These are phyloP conservation scores for Hylaeus anthracinus DNA, from an alignment of 1,140 invertebrate species.

Conservation along the genomic window DNA sequence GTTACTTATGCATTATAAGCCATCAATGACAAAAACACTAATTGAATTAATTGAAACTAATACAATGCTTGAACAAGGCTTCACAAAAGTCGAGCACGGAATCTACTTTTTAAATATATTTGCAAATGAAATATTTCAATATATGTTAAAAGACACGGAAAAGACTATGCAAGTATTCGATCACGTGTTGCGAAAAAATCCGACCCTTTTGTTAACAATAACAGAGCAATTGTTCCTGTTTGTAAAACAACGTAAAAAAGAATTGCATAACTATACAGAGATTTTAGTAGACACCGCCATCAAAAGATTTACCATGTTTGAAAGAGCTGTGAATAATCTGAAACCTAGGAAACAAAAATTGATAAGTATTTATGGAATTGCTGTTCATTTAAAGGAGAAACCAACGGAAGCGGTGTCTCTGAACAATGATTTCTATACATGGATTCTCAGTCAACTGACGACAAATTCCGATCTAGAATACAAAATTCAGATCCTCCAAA, in stretches of 20 bases:
- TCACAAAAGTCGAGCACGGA: conserved; percentile 64
- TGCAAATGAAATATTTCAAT: conserved; percentile 63
- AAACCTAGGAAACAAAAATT: conserved; percentile 63
- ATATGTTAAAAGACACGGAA: conserved; percentile 60
- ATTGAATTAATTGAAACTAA: conserved; percentile 53
- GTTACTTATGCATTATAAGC: conserved; percentile 59
- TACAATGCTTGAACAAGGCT: conserved; percentile 10
- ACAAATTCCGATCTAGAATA: conserved; percentile 52
- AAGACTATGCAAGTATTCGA: conserved; percentile 64
- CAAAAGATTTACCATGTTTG: conserved; percentile 54
- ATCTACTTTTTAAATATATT: conserved; percentile 73
- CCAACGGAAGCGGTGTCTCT: conserved; percentile 53
- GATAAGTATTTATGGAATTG: conserved; percentile 71
- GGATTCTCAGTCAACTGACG: conserved; percentile 70
- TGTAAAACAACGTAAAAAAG: conserved; percentile 52
- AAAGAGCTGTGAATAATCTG: conserved; percentile 53
- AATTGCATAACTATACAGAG: conserved; percentile 39
- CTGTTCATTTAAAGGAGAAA: conserved; percentile 62
- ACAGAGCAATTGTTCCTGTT: conserved; percentile 70
- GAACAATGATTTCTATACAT: conserved; percentile 59
- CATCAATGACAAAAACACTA: conserved; percentile 40
- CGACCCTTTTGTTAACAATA: conserved; percentile 60
- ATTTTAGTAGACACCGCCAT: conserved; percentile 60
- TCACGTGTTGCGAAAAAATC: conserved; percentile 43
- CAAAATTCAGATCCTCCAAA: conserved; percentile 67